Percentiles rank a stretch among this genome's conserved stretches.
Evolutionary conservation across 2,888 invertebrate genomes (phyloP).

Genomic region (Heliothis peltigera): DNA sequence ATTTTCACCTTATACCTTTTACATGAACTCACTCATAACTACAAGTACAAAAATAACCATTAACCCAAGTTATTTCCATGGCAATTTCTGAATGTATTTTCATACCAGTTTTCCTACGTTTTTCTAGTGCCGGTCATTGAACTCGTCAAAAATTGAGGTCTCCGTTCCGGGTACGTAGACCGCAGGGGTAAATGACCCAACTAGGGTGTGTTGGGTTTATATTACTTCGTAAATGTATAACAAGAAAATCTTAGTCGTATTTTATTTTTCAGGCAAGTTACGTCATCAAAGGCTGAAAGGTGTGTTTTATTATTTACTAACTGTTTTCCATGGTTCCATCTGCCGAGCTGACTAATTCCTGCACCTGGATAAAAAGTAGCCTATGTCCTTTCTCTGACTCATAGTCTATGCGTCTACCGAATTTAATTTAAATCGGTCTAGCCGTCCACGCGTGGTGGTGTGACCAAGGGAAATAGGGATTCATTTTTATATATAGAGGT

Average conservation of each 20-base stretch:
- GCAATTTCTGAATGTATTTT: neutral
- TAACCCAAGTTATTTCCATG: neutral
- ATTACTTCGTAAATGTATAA: neutral
- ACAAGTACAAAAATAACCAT: neutral
- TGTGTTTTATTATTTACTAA: no score
- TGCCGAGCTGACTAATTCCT: no score
- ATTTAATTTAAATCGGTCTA: no score
- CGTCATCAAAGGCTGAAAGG: no score
- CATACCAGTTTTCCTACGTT: slow-evolving; percentile 10
- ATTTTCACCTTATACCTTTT: no score
- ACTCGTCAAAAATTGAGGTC: slow-evolving; percentile 32
- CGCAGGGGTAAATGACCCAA: slow-evolving; percentile 34
- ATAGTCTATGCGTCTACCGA: no score
- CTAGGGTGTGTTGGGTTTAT: slow-evolving; percentile 34
- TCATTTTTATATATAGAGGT: no score
- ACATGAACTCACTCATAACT: neutral
- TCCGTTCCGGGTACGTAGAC: slow-evolving; percentile 23
- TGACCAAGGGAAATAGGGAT: no score
- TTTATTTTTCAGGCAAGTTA: neutral
- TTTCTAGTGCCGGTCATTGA: slow-evolving; percentile 6
- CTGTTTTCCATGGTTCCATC: no score
- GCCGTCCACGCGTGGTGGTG: no score
- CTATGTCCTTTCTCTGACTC: no score
- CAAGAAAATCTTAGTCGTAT: slow-evolving; percentile 1
- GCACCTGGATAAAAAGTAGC: no score